Evolutionary conservation across 2,797 vertebrate species (phyloP), one percentile per base, ranked within the genome.

Genomic region (Pipistrellus pipistrellus): DNA sequence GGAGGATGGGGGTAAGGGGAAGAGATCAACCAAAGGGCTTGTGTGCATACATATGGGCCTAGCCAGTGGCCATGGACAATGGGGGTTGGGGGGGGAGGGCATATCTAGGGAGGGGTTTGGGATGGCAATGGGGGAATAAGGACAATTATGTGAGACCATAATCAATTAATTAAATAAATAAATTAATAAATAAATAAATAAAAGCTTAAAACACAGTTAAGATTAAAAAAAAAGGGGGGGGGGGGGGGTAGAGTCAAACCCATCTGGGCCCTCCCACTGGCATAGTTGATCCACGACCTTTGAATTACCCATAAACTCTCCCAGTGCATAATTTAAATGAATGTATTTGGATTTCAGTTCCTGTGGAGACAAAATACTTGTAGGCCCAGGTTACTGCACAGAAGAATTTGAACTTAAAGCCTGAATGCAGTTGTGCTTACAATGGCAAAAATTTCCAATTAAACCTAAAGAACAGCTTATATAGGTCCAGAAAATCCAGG

Each of bases 231-330:
- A 41, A 1, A 1, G 7, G 6, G 38, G 38, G 4, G 38, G 35
- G 35, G 38, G 38, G 38, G 4, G 38, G 35, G 6, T 41, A 90
- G 83, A 97, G 89, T 97, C 96, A 97, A 98, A 96, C 94, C 87
- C 88, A 44, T 98, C 97, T 97, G 94, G 90, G 32, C 59, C 91
- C 82, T 96, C 85, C 95, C 35, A 64, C 73, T 71, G 41, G 30
- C 96, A 97, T 85, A 96, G 95, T 97, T 96, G 96, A 97, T 97
- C 96, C 92, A 88, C 97, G 97, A 97, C 97, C 97, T 97, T 97
- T 86, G 83, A 86, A 57, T 88, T 81, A 95, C 76, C 97, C 97
- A 91, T 93, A 96, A 97, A 96, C 93, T 97, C 97, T 97, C 96
- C 97, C 95, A 0, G 95, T 90, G 93, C 64, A 62, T 96, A 82